These are phyloP conservation scores for Osmerus eperlanus DNA, from an alignment of 2,113 vertebrate genomes.

Conservation along the genomic window DNA sequence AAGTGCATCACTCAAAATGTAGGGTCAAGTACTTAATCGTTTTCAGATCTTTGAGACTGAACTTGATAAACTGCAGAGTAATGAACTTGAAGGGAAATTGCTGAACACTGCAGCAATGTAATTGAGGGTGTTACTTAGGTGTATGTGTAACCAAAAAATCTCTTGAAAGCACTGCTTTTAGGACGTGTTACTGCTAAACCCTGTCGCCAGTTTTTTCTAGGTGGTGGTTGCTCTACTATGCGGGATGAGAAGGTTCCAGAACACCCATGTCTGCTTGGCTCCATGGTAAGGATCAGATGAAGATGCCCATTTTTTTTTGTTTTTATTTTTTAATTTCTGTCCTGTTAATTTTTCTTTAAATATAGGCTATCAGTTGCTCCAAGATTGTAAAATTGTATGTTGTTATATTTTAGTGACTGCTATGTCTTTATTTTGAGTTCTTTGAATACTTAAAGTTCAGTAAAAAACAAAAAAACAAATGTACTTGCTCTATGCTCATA, in stretches of 20 bases:
- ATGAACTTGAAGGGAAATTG: slow-evolving; percentile 54
- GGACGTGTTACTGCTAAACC: slow-evolving; percentile 96
- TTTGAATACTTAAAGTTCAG: no score
- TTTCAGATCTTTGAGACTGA: slow-evolving; percentile 68
- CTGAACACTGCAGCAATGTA: slow-evolving; percentile 47
- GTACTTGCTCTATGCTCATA: background rate
- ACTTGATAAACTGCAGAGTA: slow-evolving; percentile 54
- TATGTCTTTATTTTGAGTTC: no score
- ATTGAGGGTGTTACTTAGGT: slow-evolving; percentile 50
- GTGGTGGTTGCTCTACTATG: slow-evolving; percentile 92
- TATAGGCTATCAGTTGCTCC: no score
- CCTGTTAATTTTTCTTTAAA: no score
- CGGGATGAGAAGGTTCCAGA: slow-evolving; percentile 92
- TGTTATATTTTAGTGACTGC: no score
- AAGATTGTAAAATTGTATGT: no score
- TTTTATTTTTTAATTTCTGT: slow-evolving; percentile 30
- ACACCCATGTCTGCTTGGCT: slow-evolving; percentile 86
- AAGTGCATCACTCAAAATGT: slow-evolving; percentile 87
- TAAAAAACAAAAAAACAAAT: no score
- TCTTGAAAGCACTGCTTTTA: slow-evolving; percentile 46
- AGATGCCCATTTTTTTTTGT: slow-evolving; percentile 43
- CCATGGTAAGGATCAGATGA: slow-evolving; percentile 96
- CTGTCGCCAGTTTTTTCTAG: slow-evolving; percentile 99
- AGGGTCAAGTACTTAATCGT: slow-evolving; percentile 91
- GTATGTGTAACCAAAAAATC: slow-evolving; percentile 48